Base-by-base conservation (phyloP, 1,140 invertebrate species). In the Oryzaephilus surinamensis region DNA sequence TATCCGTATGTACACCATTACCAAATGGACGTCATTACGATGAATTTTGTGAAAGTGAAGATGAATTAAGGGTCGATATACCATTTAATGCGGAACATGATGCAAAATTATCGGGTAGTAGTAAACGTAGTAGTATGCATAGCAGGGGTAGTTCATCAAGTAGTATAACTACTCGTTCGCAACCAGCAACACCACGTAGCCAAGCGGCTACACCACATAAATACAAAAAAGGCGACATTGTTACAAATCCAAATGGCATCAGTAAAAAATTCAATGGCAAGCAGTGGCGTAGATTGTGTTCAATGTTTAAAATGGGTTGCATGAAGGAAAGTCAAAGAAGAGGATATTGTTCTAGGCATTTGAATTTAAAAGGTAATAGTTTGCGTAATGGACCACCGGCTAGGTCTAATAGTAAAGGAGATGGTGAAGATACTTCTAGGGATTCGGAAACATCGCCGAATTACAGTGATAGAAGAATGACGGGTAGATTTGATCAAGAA, bases 211-310 rank as follows among this genome's bases (percentile, higher is more conserved):
- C 91, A 41, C 89, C 89, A 58, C 88, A 92, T 65, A 95, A 93
- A 63, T 97, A 95, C 67, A 97, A 96, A 68, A 97, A 99, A 68
- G 96, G 95, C 43, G 95, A 99, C 65, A 88, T 98, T 52, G 92
- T 99, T 19, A 81, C 86, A 17, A 95, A 90, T 30, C 88, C 92
- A 29, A 95, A 89, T 58, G 95, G 95, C 45, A 93, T 98, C 49
- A 70, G 93, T 3, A 98, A 98, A 69, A 98, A 98, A 69, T 99
- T 95, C 64, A 99, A 99, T 71, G 96, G 96, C 4, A 98, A 98
- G 70, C 96, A 98, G 61, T 98, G 95, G 96, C 74, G 95, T 46
- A 72, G 95, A 53, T 73, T 99, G 24, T 97, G 92, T 93, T 90
- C 41, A 1, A 24, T n/a, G n/a, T n/a, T n/a, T n/a, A 90, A 87